Evolutionary conservation across 2,113 vertebrate species (phyloP), one percentile per base, ranked within the genome.

Genomic region (Axis porcinus): DNA sequence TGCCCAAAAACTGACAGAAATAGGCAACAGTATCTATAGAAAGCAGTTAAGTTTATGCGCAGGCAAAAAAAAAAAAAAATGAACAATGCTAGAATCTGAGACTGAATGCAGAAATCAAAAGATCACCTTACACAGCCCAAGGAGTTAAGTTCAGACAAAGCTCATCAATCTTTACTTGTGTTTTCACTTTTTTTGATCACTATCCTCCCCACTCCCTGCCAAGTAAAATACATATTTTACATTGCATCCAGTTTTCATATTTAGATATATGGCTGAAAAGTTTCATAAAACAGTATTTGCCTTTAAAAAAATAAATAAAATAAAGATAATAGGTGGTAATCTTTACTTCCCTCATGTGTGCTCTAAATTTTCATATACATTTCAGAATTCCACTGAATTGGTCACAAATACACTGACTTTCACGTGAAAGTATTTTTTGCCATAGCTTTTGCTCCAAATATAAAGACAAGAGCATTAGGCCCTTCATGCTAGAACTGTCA

Each of bases 1-100:
- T 89, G n/a, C 40, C 89, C 54, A 50, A 76, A 95, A 91, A 95
- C 70, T 86, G 45, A 94, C 62, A 81, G 81, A 94, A 86, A 79
- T 82, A 88, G 40, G 70, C n/a, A 89, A 40, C 36, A 21, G 54
- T 55, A 86, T 57, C 92, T 93, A 70, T 5, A 54, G 21, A 85
- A 36, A 87, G 74, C 91, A 94, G 17, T 70, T 81, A 87, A 60
- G 17, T 90, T 62, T 91, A 88, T 47, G 36, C 3, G 57, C 43
- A 93, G 89, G 86, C 78, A 81, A 88, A 7, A 55, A 62, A 84
- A 64, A 8, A 36, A 36, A 36, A 10, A n/a, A n/a, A n/a, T 10
- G 57, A 70, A 70, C 45, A 89, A 81, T 50, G 25, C 78, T 86
- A 2, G 67, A 86, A 89, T 74, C 54, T 19, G 52, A 88, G 79